These are phyloP conservation scores for Drosophila subpulchrella DNA, from an alignment of 1,140 invertebrate species.

Conservation along the genomic window DNA sequence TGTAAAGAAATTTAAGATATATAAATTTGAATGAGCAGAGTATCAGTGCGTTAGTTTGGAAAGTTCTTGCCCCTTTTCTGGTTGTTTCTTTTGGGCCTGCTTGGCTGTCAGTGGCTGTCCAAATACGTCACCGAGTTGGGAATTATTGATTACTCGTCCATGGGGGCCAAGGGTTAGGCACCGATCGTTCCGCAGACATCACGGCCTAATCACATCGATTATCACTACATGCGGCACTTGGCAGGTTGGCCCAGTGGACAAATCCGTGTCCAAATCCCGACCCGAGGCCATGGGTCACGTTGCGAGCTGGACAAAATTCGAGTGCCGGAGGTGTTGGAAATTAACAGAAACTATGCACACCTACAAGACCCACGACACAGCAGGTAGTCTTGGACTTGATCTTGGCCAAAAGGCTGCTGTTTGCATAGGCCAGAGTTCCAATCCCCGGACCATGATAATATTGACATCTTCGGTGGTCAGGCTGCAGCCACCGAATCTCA, in stretches of 20 bases:
- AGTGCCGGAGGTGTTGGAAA: slow-evolving; percentile 76
- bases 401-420: slow-evolving; percentile 42
- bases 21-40: slow-evolving; percentile 7
- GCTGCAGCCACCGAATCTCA: slow-evolving; percentile 64
- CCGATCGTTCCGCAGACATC: slow-evolving; percentile 24
- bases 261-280: slow-evolving; percentile 56
- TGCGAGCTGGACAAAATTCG: slow-evolving; percentile 36
- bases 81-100: slow-evolving; percentile 50
- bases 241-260: slow-evolving; percentile 32
- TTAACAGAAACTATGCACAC: slow-evolving; percentile 77
- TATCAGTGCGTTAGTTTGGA: slow-evolving; percentile 13
- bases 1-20: no score
- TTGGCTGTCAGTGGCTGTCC: slow-evolving; percentile 76
- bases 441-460: slow-evolving; percentile 66
- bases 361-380: slow-evolving; percentile 38
- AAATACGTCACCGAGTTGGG: slow-evolving; percentile 74
- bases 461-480: slow-evolving; percentile 67
- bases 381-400: slow-evolving; percentile 48
- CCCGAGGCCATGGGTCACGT: slow-evolving; percentile 70
- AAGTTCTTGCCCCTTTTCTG: slow-evolving; percentile 9
- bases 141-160: slow-evolving; percentile 73
- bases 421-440: slow-evolving; percentile 56
- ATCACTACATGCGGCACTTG: slow-evolving; percentile 67
- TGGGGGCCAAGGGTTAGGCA: slow-evolving; percentile 57
- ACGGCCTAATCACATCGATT: slow-evolving; percentile 82